Conservation (phyloP, 2,888 invertebrate species). For the Ormyrus nitidulus region DNA sequence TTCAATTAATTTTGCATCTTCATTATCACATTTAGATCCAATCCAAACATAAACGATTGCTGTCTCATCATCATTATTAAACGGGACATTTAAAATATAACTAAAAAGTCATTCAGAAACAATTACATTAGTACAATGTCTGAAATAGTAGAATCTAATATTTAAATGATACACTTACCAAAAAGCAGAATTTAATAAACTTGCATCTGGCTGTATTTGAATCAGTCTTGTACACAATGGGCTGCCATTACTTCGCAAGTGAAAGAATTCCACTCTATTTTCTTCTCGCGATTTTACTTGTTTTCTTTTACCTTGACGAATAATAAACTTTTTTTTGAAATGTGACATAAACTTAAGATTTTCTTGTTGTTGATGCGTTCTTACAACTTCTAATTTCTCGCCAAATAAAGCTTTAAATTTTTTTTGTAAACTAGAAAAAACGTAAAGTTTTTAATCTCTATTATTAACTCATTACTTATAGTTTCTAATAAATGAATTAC, state of each 20-base stretch:
- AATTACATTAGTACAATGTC: conserved; percentile 1
- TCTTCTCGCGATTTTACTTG: conserved; percentile 70
- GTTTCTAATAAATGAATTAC: conserved; percentile 54
- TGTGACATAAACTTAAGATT: conserved; percentile 98
- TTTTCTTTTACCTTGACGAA: conserved; percentile 90
- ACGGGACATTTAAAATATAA: conserved; percentile 94
- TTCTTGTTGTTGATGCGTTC: conserved; percentile 99
- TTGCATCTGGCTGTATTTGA: conserved; percentile 91
- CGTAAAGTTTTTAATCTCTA: conserved; percentile 44
- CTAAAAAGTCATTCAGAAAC: conserved; percentile 68
- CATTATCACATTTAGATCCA: conserved; percentile 88
- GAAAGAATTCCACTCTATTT: conserved; percentile 89
- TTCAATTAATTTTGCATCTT: conserved; percentile 90
- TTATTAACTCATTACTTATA: conserved; percentile 10
- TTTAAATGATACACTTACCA: conserved; percentile 80
- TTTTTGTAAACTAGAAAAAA: conserved; percentile 84
- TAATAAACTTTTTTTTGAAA: conserved; percentile 95
- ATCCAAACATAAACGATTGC: conserved; percentile 98
- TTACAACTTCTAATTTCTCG: conserved; percentile 94
- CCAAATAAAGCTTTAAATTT: conserved; percentile 92
- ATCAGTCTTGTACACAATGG: conserved; percentile 94
- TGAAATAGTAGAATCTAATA: conserved; percentile 3
- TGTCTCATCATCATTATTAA: conserved; percentile 89
- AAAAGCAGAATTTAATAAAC: conserved; percentile 93
- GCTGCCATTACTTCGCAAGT: conserved; percentile 96